Base-by-base conservation (phyloP, 1,140 invertebrate species). In the Apis cerana region DNA sequence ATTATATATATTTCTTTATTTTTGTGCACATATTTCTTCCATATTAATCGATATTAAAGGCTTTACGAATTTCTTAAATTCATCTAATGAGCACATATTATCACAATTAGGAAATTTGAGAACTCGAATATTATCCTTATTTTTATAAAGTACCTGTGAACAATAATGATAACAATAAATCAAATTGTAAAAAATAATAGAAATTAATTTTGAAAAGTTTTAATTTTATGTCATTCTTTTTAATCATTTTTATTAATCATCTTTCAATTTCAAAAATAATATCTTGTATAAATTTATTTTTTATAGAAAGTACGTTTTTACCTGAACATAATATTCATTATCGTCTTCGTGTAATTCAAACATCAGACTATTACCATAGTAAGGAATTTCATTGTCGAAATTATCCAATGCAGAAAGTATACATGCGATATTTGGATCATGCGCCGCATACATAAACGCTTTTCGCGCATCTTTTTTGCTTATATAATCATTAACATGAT, bases 361-460 rank as follows among this genome's bases (percentile, higher is more conserved):
- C 10, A 81, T 75, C 1, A 81, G 0, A 43, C n/a, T 43, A 12
- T 23, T 59, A 11, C 64, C 50, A 17, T 81, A 81, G 13, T 48
- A 59, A 23, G 80, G 80, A 52, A 81, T 75, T 52, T 75, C 2
- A 13, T 81, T n/a, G 9, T 81, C 72, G 19, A 67, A 81, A 52
- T 81, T 81, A 5, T 61, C 54, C 15, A 81, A 33, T 11, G n/a
- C 54, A 33, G 27, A 54, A 11, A 81, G 72, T 59, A 76, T 59
- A 5, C 10, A 5, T 27, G 72, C 80, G 33, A 81, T 59, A 59
- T 27, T 75, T 43, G 68, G n/a, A n/a, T 81, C 80, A n/a, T 81
- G 80, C 1, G n/a, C 54, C 8, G 54, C 80, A 19, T 81, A 81
- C 80, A 81, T 81, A 52, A 68, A 81, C 3, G 72, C 72, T 50